Conservation (phyloP, 2,888 invertebrate genomes). For the Nymphalis c-album region DNA sequence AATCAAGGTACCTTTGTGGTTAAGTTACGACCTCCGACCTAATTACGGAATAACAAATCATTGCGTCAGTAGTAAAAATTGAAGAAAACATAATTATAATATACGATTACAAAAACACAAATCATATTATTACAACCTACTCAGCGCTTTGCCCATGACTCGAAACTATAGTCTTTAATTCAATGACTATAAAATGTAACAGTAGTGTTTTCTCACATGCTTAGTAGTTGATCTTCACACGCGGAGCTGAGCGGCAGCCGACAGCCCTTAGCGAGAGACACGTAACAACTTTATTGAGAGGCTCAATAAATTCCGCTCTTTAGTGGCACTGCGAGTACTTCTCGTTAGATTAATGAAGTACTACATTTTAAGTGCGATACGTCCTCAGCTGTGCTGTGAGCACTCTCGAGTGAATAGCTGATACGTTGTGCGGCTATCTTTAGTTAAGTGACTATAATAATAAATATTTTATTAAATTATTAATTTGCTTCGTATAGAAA, state of each 20-base stretch:
- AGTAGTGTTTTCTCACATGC: neutral
- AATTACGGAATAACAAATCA: too few species aligned
- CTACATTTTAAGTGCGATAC: constrained; percentile 1
- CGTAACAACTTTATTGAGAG: constrained; percentile 12
- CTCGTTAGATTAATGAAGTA: constrained; percentile 1
- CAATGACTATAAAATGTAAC: neutral
- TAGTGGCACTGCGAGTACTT: constrained; percentile 5
- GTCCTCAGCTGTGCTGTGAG: neutral
- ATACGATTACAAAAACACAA: too few species aligned
- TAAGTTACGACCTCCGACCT: too few species aligned
- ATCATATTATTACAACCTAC: too few species aligned
- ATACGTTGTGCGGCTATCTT: neutral
- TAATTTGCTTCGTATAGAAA: too few species aligned
- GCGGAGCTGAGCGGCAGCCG: neutral
- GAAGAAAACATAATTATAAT: too few species aligned
- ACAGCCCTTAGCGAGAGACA: constrained; percentile 4
- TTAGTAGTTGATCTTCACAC: neutral
- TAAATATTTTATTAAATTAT: too few species aligned
- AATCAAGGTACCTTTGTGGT: too few species aligned
- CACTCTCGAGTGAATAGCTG: neutral
- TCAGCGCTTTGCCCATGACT: neutral
- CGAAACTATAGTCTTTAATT: neutral
- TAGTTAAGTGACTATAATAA: neutral
- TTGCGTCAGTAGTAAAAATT: too few species aligned
- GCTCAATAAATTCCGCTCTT: constrained; percentile 13